Evolutionary conservation across 2,888 invertebrate species (phyloP).

Genomic region (Hymenopus coronatus): DNA sequence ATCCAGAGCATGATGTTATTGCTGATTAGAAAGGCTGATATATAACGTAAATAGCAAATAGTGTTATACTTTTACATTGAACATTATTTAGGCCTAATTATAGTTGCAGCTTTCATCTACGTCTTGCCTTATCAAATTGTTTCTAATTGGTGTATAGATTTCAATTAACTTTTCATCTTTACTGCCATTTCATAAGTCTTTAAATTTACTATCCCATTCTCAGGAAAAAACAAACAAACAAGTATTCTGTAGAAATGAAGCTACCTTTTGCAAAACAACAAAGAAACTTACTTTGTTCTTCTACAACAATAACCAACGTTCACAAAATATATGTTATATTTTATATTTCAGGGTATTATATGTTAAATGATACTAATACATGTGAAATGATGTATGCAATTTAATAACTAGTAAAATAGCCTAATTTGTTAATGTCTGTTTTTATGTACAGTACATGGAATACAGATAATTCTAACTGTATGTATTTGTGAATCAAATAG

Average conservation of each 20-base stretch:
- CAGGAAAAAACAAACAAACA: conserved; percentile 11
- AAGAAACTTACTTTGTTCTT: conserved; percentile 28
- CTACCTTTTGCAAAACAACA: conserved; percentile 28
- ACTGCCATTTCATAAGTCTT: not conserved
- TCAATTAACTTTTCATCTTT: conserved; percentile 3
- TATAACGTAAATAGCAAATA: not conserved
- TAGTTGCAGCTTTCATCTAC: not conserved
- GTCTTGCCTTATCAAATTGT: not conserved
- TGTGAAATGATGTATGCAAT: conserved; percentile 30
- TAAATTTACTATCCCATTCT: conserved; percentile 6
- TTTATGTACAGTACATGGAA: not conserved
- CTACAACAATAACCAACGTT: conserved; percentile 35
- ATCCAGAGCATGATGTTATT: conserved; percentile 26
- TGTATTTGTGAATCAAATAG: conserved; percentile 22
- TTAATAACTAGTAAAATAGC: conserved; percentile 32
- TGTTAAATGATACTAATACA: conserved; percentile 31
- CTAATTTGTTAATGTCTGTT: conserved; percentile 22
- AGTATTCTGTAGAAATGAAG: conserved; percentile 12
- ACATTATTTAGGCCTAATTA: conserved; percentile 7
- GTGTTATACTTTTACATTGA: not conserved
- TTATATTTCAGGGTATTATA: conserved; percentile 28
- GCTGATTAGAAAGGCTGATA: conserved; percentile 31
- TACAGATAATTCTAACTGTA: conserved; percentile 19
- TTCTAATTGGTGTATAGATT: conserved; percentile 16
- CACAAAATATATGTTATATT: conserved; percentile 33